phyloP scores from a whole-genome alignment of 2,797 vertebrate genomes.

The Clarias laeviceps region DNA sequence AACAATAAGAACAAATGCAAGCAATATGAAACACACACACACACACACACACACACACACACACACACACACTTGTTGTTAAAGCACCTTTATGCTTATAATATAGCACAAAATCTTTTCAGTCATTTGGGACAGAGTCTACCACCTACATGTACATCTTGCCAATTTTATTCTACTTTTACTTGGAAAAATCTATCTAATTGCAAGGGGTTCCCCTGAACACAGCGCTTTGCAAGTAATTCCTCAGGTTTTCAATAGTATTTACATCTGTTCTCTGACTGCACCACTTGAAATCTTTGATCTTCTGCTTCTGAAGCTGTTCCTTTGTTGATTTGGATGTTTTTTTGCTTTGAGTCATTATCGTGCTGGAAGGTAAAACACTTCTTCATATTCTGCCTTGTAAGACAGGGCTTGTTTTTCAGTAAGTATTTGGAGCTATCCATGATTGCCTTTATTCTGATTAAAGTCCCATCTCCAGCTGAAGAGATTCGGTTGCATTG shows the following conservation, averaged over 20 bases:
- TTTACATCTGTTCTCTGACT: neutral
- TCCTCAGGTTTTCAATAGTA: neutral
- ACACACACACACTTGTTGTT: neutral
- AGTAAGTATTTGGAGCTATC: neutral
- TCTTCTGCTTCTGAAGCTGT: neutral
- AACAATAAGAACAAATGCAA: neutral
- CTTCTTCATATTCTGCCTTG: neutral
- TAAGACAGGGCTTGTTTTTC: neutral
- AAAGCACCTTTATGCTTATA: neutral
- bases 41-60: too few species aligned
- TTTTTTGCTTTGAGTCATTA: neutral
- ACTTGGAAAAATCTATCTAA: neutral
- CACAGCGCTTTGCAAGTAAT: neutral
- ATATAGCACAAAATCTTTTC: neutral
- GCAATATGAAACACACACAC: neutral
- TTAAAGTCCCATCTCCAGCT: neutral
- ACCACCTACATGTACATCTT: neutral
- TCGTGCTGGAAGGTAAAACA: neutral
- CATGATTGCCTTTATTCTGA: neutral
- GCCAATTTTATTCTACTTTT: constrained; percentile 12
- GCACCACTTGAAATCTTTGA: neutral
- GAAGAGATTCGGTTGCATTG: neutral
- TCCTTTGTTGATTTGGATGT: neutral
- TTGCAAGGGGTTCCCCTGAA: neutral
- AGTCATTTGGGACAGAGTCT: neutral